Percentiles rank a stretch among this genome's conserved stretches.
Evolutionary conservation across 2,888 invertebrate genomes (phyloP).

Genomic region (Perizoma flavofasciatum): DNA sequence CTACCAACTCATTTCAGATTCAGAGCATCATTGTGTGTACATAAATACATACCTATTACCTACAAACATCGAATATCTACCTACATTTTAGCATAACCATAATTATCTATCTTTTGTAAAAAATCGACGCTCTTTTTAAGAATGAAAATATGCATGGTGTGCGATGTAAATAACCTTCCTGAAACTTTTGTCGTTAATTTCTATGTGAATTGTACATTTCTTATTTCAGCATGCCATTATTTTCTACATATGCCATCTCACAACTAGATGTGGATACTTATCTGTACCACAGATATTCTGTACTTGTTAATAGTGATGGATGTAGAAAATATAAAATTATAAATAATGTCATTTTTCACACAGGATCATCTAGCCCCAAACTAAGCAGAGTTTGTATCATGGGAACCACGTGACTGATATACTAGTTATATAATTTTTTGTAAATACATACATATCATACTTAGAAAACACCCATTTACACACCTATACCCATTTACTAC

Average conservation of each 20-base stretch:
- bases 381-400: too few species aligned
- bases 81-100: conserved; percentile 16
- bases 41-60: conserved; percentile 18
- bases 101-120: conserved; percentile 1
- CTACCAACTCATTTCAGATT: conserved; percentile 21
- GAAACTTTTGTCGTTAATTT: conserved; percentile 31
- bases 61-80: conserved; percentile 15
- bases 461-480: too few species aligned
- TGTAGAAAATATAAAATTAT: too few species aligned
- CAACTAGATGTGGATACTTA: too few species aligned
- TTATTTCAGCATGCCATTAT: conserved; percentile 17
- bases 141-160: conserved; percentile 31
- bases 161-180: conserved; percentile 38
- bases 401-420: too few species aligned
- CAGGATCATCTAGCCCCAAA: too few species aligned
- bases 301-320: too few species aligned
- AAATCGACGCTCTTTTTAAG: neutral
- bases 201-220: conserved; percentile 18
- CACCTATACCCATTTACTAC: too few species aligned
- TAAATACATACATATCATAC: too few species aligned
- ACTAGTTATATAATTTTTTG: too few species aligned
- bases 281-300: too few species aligned
- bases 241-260: neutral
- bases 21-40: conserved; percentile 21
- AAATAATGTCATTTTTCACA: too few species aligned